Evolutionary conservation across 53 echinoderm and acorn worm species (phyloP).

Genomic region (Astropecten irregularis): DNA sequence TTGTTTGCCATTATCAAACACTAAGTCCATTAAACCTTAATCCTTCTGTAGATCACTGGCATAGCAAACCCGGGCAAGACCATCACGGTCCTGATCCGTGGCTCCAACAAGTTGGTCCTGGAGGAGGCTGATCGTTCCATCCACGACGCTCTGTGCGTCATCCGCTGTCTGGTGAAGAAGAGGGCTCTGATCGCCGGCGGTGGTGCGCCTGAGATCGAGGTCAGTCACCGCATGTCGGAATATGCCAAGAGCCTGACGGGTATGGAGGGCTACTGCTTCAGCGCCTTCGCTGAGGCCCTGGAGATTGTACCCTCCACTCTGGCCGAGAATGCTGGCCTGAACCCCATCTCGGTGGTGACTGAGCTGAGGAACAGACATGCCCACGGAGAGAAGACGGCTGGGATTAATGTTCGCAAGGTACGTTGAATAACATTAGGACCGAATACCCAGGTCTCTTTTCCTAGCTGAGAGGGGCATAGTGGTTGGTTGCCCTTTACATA

Average conservation of each 20-base stretch:
- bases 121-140: conserved; percentile 96
- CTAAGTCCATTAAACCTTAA: no score
- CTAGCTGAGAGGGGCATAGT: no score
- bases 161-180: conserved; percentile 93
- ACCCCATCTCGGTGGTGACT: conserved; percentile 92
- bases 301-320: conserved; percentile 91
- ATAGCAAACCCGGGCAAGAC: conserved; percentile 88
- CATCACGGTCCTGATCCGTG: conserved; percentile 81
- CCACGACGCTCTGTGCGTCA: conserved; percentile 98
- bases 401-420: conserved; percentile 96
- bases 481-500: no score
- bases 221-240: conserved; percentile 81
- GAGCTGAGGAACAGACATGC: conserved; percentile 95
- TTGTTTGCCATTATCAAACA: neutral
- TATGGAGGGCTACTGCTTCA: conserved; percentile 96
- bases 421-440: neutral
- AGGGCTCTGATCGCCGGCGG: conserved; percentile 89
- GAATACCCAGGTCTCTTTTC: neutral
- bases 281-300: conserved; percentile 94
- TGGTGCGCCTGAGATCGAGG: conserved; percentile 94
- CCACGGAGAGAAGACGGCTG: conserved; percentile 91
- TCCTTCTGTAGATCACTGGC: conserved; percentile 74
- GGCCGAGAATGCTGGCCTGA: conserved; percentile 95
- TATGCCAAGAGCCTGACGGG: conserved; percentile 82
- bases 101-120: conserved; percentile 91